Conservation (phyloP, 2,797 vertebrate genomes). For the Psittacula derbiana region DNA sequence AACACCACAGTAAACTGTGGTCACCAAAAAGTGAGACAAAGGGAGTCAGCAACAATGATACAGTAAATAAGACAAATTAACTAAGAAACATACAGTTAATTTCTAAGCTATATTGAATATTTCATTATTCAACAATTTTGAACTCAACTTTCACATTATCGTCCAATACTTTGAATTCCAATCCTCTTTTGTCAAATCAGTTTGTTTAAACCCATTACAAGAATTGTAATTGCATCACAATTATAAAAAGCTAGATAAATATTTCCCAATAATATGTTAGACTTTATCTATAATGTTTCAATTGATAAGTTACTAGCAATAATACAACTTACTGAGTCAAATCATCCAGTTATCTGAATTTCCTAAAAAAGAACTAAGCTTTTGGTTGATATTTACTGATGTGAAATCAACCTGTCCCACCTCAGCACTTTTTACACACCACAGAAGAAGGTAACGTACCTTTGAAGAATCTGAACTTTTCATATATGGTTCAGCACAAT, state of each 20-base stretch:
- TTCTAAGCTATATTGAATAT: not conserved
- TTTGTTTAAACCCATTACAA: not conserved
- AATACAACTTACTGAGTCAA: not conserved
- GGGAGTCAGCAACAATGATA: not conserved
- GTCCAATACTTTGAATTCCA: not conserved
- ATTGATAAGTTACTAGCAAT: not conserved
- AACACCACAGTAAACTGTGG: not conserved
- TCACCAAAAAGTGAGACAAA: not conserved
- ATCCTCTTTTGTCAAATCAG: not conserved
- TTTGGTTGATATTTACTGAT: not conserved
- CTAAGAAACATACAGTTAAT: not conserved
- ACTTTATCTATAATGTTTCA: not conserved
- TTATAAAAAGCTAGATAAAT: not conserved
- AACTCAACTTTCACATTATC: not conserved
- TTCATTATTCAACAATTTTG: not conserved
- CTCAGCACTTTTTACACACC: not conserved
- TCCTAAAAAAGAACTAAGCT: not conserved
- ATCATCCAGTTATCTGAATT: not conserved
- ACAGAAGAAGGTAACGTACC: constrained; percentile 72
- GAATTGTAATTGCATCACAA: not conserved
- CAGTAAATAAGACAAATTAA: not conserved
- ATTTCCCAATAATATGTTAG: not conserved
- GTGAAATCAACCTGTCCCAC: not conserved
- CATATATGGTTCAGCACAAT: constrained; percentile 96
- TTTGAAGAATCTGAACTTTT: constrained; percentile 95